phyloP scores from a whole-genome alignment of 2,888 invertebrate species.

The Podotricha telesiphe region DNA sequence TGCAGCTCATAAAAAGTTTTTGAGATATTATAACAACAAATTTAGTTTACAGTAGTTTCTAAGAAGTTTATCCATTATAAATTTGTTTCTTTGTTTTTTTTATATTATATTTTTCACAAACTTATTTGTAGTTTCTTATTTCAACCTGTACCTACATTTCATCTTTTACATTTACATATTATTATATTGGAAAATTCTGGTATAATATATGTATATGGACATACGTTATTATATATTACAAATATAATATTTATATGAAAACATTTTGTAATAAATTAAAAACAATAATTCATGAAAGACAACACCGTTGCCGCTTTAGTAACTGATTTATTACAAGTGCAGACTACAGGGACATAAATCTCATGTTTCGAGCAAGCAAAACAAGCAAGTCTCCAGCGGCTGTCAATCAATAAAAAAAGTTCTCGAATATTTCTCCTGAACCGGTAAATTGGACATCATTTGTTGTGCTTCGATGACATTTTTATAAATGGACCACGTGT shows the following conservation, averaged over 20 bases:
- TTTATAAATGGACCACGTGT: conserved; percentile 24
- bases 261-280: conserved; percentile 18
- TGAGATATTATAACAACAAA: too few relatives aligned
- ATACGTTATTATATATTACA: neutral
- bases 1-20: too few relatives aligned
- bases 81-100: too few relatives aligned
- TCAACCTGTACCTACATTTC: too few relatives aligned
- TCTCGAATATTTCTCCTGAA: conserved; percentile 31
- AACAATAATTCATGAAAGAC: conserved; percentile 29
- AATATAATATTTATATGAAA: neutral
- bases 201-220: too few relatives aligned
- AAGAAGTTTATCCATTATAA: too few relatives aligned
- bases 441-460: conserved; percentile 30
- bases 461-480: conserved; percentile 27
- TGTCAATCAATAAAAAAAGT: conserved; percentile 30
- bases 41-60: too few relatives aligned
- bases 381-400: conserved; percentile 22
- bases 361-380: conserved; percentile 28
- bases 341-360: conserved; percentile 30
- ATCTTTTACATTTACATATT: too few relatives aligned
- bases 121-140: too few relatives aligned
- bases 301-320: conserved; percentile 27
- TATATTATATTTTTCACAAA: too few relatives aligned
- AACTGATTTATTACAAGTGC: conserved; percentile 28
- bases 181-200: too few relatives aligned